Base-by-base conservation (phyloP, 2,113 vertebrate species). In the Anthoscopus minutus region DNA sequence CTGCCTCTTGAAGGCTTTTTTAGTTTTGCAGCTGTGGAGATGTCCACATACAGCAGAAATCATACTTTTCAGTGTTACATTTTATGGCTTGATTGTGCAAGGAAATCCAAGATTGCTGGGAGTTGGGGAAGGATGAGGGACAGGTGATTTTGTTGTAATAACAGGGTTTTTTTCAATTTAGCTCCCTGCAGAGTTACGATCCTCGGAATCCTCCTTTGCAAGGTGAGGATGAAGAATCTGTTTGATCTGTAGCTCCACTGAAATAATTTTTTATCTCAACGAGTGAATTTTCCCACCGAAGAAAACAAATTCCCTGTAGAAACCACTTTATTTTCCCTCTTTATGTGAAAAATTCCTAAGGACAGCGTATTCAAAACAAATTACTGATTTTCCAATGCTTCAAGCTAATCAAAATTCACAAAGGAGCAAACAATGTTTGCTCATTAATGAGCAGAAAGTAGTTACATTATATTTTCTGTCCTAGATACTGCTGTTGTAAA, bases 161-260 rank as follows among this genome's bases (percentile, higher is more conserved):
- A 96, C 60, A 0, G 1, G 8, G 1, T 15, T 83, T 53, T 81
- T 76, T 95, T 95, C 20, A 9, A n/a, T 93, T 90, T 56, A 96
- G 96, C 82, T 90, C 64, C 33, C 86, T 96, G 91, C 92, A 96
- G 92, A 93, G 24, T n/a, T 83, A 27, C 7, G 51, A 78, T 66
- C 72, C 82, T 83, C 58, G 0, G 80, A 95, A 88, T 51, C 79
- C 50, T 73, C 71, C 88, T 73, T 27, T 44, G 27, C 95, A 88
- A 96, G 96, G 95, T 96, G 60, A 96, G 95, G 40, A 65, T 82
- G 35, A 67, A 72, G 56, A 24, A 33, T 44, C 35, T 86, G 10
- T 10, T 17, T 35, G 40, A 51, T 20, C 7, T 64, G 61, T 23
- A 53, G 22, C 62, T 88, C 10, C 4, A 7, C n/a, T 65, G 14